A percentile compares a stretch with the other conserved stretches of the same genome.
These are phyloP conservation scores for Torymus tubicola DNA, from an alignment of 2,888 invertebrate genomes.

Conservation along the genomic window DNA sequence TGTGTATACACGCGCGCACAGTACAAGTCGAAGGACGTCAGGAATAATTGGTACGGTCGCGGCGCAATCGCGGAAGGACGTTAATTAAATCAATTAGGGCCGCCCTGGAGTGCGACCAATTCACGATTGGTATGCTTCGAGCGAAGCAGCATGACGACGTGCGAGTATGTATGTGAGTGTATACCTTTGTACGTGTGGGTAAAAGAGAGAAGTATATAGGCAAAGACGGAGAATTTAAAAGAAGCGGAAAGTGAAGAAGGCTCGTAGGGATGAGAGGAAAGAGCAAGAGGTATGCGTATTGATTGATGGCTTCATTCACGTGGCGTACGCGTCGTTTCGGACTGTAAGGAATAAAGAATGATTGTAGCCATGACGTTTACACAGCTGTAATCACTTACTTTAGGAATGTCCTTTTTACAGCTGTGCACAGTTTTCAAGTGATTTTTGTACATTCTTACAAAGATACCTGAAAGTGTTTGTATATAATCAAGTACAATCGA, in stretches of 20 bases:
- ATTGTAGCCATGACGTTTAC: too few relatives aligned
- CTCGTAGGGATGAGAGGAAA: neutral
- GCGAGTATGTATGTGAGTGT: neutral
- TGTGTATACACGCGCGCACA: neutral
- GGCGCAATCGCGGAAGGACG: slow-evolving; percentile 66
- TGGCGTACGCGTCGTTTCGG: too few relatives aligned
- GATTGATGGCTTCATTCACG: slow-evolving; percentile 23
- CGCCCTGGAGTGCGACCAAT: slow-evolving; percentile 59
- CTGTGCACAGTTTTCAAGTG: too few relatives aligned
- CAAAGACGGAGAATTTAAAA: slow-evolving; percentile 54
- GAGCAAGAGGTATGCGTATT: neutral
- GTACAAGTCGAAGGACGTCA: slow-evolving; percentile 36
- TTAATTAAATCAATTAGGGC: slow-evolving; percentile 70
- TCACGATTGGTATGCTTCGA: slow-evolving; percentile 65
- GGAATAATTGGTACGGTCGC: slow-evolving; percentile 64
- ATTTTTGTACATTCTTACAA: too few relatives aligned
- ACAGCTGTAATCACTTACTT: too few relatives aligned
- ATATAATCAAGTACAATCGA: too few relatives aligned
- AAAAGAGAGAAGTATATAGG: too few relatives aligned
- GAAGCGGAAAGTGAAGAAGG: neutral
- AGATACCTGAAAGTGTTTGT: too few relatives aligned
- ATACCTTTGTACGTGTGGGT: too few relatives aligned
- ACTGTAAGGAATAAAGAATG: too few relatives aligned
- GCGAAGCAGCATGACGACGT: neutral
- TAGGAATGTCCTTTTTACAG: too few relatives aligned